phyloP scores from a whole-genome alignment of 2,888 invertebrate species.

The Perithous albicinctus region DNA sequence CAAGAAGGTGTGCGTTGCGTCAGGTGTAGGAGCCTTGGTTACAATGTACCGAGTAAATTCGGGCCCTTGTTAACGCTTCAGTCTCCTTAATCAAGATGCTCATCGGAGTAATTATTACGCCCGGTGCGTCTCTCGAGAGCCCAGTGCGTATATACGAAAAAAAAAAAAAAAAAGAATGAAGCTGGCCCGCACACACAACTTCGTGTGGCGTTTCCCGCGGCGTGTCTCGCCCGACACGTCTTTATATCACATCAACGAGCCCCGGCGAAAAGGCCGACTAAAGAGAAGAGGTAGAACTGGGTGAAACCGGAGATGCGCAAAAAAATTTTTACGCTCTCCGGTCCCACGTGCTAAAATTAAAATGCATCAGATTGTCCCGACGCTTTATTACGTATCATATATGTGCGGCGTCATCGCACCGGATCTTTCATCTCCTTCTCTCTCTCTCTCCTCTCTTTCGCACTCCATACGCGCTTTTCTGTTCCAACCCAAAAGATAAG shows the following conservation, averaged over 20 bases:
- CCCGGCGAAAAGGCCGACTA: not conserved
- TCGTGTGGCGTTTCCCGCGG: constrained; percentile 19
- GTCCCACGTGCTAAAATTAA: constrained; percentile 64
- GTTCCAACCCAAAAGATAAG: constrained; percentile 40
- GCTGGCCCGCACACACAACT: constrained; percentile 15
- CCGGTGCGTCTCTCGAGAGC: too few species aligned
- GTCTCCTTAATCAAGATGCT: constrained; percentile 30
- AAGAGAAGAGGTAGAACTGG: constrained; percentile 30
- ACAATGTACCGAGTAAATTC: constrained; percentile 14
- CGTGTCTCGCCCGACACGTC: constrained; percentile 28
- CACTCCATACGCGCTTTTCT: not conserved
- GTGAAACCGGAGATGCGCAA: constrained; percentile 63
- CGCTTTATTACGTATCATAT: constrained; percentile 63
- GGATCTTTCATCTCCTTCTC: constrained; percentile 33
- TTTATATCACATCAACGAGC: constrained; percentile 8
- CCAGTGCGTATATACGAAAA: constrained; percentile 7
- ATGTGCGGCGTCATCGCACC: constrained; percentile 18
- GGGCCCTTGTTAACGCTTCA: constrained; percentile 43
- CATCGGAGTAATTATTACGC: constrained; percentile 57
- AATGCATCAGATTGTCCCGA: constrained; percentile 68
- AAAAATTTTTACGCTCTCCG: constrained; percentile 49
- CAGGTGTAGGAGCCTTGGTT: not conserved
- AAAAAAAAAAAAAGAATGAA: too few species aligned
- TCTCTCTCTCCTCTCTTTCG: too few species aligned
- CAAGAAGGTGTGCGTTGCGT: not conserved